Evolutionary conservation across 2,113 vertebrate genomes (phyloP), one percentile per base, ranked within the genome.

Genomic region (Tragelaphus imberbis): DNA sequence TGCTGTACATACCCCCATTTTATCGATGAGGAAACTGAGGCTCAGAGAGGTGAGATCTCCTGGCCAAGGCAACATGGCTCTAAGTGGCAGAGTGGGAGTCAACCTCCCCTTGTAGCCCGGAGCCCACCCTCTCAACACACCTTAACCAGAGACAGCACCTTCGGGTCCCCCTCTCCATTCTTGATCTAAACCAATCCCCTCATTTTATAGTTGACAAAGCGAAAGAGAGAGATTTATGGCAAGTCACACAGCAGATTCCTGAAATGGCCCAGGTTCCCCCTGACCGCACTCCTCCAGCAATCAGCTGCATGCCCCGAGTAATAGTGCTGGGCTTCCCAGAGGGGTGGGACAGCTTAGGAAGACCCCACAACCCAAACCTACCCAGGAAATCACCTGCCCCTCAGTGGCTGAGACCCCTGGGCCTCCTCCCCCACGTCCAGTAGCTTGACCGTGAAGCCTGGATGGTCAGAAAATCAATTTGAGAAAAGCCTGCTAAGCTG

Each of bases 381-480:
- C 27, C 53, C 0, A 44, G 71, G 30, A 87, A 65, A 96, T 23
- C 56, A n/a, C 36, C 51, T 47, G 44, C 51, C 47, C 84, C 10
- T n/a, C 84, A 40, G 33, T 4, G 33, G 28, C 79, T 71, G 25
- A 89, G 79, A 7, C 30, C 44, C 15, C 9, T 13, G 13, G 71
- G 59, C 40, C 3, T 30, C 63, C 12, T n/a, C 53, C 23, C 84
- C n/a, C 82, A 63, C 47, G 3, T 44, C 77, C 79, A 55, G 71
- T 30, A 87, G 91, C 71, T 23, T 28, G n/a, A 28, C 75, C 0
- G 1, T 63, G 84, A 96, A 97, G 86, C 79, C 61, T 47, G 19
- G 16, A 87, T 84, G 95, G 95, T 97, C 96, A 96, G 93, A 88
- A 98, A 98, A 95, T 97, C 97, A 82, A 96, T 97, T 90, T 90